Base-by-base conservation (phyloP, 2,888 invertebrate genomes). In the Spodoptera littoralis region DNA sequence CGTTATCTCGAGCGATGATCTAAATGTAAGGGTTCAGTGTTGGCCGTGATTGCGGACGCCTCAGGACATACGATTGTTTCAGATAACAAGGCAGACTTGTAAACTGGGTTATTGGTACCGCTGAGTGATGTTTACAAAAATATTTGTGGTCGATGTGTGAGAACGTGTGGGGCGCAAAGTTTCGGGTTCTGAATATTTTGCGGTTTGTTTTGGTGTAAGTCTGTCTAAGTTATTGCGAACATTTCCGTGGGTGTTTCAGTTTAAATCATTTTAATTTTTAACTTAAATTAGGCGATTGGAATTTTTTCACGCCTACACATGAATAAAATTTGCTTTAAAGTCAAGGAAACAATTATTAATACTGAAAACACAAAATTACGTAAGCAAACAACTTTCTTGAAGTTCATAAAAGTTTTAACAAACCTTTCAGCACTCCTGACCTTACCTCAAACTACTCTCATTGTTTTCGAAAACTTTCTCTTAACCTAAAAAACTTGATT, bases 1-100 rank as follows among this genome's bases (percentile, higher is more conserved):
- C 82, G 84, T 89, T 91, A 92, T 92, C 92, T 85, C 70, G 66
- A 60, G 79, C 84, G 86, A 87, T 88, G 88, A 92, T 92, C 92
- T 90, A 85, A 90, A 88, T 88, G 88, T 87, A 87, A 84, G 88
- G 88, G 86, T 77, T 71, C 76, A 65, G 74, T 80, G 77, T 79
- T 76, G 79, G 80, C 80, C 75, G 83, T 84, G 89, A 91, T 90
- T 89, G 85, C 87, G 76, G 84, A 77, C 87, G 88, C 89, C 88
- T 83, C 83, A 85, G 87, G 90, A 88, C 88, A 87, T 70, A 81
- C 86, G 89, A 90, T 90, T 85, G 92, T 85, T 87, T 81, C 77
- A 83, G 84, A 83, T 87, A 89, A 88, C 76, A 72, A 72, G 70
- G 67, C 69, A 57, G 54, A 66, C 55, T 77, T 79, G 73, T 75